These are phyloP conservation scores for Orthonyx spaldingii DNA, from an alignment of 2,113 vertebrate genomes.

Conservation along the genomic window DNA sequence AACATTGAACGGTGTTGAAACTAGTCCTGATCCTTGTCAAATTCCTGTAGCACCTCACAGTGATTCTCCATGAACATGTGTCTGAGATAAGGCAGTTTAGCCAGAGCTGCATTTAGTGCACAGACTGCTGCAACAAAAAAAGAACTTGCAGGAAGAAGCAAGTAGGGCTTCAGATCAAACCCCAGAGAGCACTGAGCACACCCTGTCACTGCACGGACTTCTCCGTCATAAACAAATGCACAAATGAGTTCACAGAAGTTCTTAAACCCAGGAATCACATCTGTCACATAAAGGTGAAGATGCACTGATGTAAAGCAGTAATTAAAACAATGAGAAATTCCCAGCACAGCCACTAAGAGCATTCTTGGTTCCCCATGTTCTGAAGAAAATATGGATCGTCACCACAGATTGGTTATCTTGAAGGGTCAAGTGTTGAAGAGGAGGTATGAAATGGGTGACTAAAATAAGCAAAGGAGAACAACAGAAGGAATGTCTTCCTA, in stretches of 20 bases:
- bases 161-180: background rate
- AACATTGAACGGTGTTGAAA: background rate
- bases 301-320: background rate
- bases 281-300: background rate
- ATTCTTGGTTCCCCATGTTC: background rate
- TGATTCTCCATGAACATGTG: background rate
- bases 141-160: background rate
- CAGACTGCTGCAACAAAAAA: background rate
- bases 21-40: background rate
- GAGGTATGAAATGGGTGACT: conserved; percentile 51
- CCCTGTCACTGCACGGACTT: background rate
- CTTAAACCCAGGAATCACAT: background rate
- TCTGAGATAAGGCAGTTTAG: background rate
- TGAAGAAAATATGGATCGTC: background rate
- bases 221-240: background rate
- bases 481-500: conserved; percentile 42
- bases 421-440: conserved; percentile 61
- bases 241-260: background rate
- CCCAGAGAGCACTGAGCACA: background rate
- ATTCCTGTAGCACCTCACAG: background rate
- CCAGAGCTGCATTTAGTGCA: background rate
- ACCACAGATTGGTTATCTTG: conserved; percentile 48
- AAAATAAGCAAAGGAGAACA: conserved; percentile 50
- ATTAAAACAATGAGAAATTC: background rate
- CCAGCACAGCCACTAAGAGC: background rate